Evolutionary conservation across 1,140 invertebrate genomes (phyloP), one percentile per base, ranked within the genome.

Genomic region (Lepidurus couesii): DNA sequence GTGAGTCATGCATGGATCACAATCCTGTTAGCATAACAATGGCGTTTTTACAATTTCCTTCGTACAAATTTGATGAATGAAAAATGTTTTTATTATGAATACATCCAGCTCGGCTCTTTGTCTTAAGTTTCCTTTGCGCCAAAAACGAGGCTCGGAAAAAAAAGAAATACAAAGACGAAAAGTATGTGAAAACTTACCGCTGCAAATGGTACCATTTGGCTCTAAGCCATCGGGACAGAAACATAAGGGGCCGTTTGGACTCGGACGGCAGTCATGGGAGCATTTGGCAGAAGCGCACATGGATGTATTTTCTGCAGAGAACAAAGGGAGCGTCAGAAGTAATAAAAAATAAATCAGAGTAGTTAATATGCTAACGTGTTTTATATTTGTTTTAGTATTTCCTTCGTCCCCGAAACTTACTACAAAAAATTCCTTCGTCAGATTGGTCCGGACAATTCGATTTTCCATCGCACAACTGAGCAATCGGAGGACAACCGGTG

Each of bases 161-260:
- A 16, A 75, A 24, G 5, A 5, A 13, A 42, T 7, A 16, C 0
- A 42, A 21, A 77, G 45, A 11, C 6, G 45, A 77, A 77, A 26
- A 34, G 5, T 45, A 77, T 77, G 44, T 21, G 44, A 0, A 26
- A 77, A 82, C 85, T 84, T 83, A 91, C 90, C 89, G 47, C 89
- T 84, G 82, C 92, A 93, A 73, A 85, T 85, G 45, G 86, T 88
- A 43, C 87, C 90, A 79, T 89, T 87, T 1, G 89, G 87, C 82
- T 91, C 89, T 84, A 92, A 89, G 42, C 94, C 93, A 44, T 86
- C 83, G 11, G 88, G 88, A 85, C 93, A 93, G 83, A 88, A 92
- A 86, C 95, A 97, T 74, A 89, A 86, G 11, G 89, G 86, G 1
- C 92, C 91, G 84, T 87, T 86, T 81, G 89, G 84, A 83, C 90